Conservation (phyloP, 2,888 invertebrate species). For the Hymenopus coronatus region DNA sequence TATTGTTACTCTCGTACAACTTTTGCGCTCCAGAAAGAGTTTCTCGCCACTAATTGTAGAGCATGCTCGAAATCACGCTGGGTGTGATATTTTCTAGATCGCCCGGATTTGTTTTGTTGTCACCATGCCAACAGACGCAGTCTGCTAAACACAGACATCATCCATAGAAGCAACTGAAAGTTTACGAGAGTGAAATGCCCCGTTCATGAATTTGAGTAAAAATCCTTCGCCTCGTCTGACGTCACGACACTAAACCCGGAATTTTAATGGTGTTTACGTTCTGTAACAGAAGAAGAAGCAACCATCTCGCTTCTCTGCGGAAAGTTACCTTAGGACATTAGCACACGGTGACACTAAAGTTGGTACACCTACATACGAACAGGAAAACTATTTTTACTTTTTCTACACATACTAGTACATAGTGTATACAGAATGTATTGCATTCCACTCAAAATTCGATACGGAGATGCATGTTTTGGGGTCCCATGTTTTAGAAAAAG, state of each 20-base stretch:
- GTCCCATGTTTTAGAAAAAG: too few species aligned
- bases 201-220: not conserved
- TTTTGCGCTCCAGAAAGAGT: too few species aligned
- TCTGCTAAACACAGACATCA: not conserved
- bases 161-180: not conserved
- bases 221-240: not conserved
- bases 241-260: not conserved
- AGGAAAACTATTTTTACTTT: too few species aligned
- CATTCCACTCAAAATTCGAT: too few species aligned
- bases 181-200: not conserved
- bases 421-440: too few species aligned
- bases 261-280: not conserved
- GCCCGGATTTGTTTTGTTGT: not conserved
- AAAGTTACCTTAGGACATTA: not conserved
- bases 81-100: too few species aligned
- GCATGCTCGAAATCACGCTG: too few species aligned
- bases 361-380: not conserved
- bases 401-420: too few species aligned
- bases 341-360: not conserved
- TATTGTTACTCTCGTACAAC: too few species aligned
- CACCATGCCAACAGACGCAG: not conserved
- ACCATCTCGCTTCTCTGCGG: not conserved
- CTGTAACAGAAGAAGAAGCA: not conserved
- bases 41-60: too few species aligned
- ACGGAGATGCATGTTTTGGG: too few species aligned